Evolutionary conservation across 2,113 vertebrate species (phyloP), one percentile per base, ranked within the genome.

Genomic region (Collichthys lucidus): DNA sequence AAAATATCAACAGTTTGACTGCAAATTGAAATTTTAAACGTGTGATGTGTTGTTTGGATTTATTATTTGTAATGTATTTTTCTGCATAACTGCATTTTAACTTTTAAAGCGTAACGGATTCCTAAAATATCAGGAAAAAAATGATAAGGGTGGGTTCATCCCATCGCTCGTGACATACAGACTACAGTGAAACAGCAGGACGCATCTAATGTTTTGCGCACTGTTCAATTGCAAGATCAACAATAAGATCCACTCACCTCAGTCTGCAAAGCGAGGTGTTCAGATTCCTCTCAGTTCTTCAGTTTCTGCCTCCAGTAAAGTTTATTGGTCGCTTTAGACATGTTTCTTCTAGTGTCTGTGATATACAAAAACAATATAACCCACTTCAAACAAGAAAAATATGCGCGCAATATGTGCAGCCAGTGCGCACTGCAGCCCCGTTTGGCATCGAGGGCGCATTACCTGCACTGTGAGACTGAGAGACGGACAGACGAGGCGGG

Each of bases 221-320:
- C 6, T 49, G 40, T 49, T 52, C 17, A 46, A 59, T 61, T 24
- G 14, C 11, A 59, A 61, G 0, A 77, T 52, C 16, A 22, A 10
- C 31, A 4, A n/a, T 8, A 44, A 15, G 16, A 65, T 64, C 29
- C 31, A 88, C 90, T 87, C 81, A 93, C 92, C 90, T 92, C 57
- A 52, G 15, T 47, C 65, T 29, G 72, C 47, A 60, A 44, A 46
- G 29, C 9, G 49, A 56, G 29, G 22, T 52, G 9, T 35, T 77
- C 20, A 73, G 50, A 57, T 22, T 74, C 62, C 19, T 19, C 44
- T 64, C n/a, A 74, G 31, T 9, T 40, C 7, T 40, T 40, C 35
- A 9, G 31, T 65, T 50, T 65, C 57, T 12, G n/a, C 62, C 3
- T 60, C 50, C 20, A 5, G 6, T 4, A 8, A 78, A 75, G 29